Evolutionary conservation across 2,888 invertebrate genomes (phyloP).

Genomic region (Scrobipalpa atriplicella): DNA sequence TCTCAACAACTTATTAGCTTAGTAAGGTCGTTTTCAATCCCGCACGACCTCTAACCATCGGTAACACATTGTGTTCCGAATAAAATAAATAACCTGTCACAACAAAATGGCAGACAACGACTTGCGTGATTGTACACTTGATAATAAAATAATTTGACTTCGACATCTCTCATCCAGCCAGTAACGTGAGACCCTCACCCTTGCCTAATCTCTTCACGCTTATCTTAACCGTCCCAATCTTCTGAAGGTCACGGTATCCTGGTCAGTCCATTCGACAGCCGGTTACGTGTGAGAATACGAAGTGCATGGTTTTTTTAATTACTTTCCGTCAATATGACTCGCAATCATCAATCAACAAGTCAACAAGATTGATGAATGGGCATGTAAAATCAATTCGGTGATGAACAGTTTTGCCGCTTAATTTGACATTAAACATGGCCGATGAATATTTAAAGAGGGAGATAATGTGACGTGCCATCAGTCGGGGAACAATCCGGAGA

Average conservation of each 20-base stretch:
- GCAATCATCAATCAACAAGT: constrained; percentile 78
- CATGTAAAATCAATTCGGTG: constrained; percentile 70
- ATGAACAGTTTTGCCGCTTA: constrained; percentile 73
- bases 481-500: constrained; percentile 59
- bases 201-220: constrained; percentile 27
- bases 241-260: constrained; percentile 42
- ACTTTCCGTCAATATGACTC: constrained; percentile 68
- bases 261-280: constrained; percentile 42
- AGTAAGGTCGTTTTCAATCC: constrained; percentile 39
- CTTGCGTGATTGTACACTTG: constrained; percentile 58
- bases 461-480: constrained; percentile 73
- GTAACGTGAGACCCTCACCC: constrained; percentile 40
- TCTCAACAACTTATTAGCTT: constrained; percentile 33
- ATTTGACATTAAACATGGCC: constrained; percentile 76
- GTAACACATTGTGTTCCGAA: constrained; percentile 46
- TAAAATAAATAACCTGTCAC: constrained; percentile 71
- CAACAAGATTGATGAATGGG: constrained; percentile 74
- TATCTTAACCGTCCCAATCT: constrained; percentile 21
- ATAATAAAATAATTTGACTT: constrained; percentile 68
- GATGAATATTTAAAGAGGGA: constrained; percentile 40
- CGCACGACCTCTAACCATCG: constrained; percentile 41
- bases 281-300: constrained; percentile 53
- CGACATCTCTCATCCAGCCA: constrained; percentile 47
- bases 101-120: constrained; percentile 53
- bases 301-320: constrained; percentile 70